phyloP scores from a whole-genome alignment of 2,113 vertebrate species.

The Hystrix cristata region DNA sequence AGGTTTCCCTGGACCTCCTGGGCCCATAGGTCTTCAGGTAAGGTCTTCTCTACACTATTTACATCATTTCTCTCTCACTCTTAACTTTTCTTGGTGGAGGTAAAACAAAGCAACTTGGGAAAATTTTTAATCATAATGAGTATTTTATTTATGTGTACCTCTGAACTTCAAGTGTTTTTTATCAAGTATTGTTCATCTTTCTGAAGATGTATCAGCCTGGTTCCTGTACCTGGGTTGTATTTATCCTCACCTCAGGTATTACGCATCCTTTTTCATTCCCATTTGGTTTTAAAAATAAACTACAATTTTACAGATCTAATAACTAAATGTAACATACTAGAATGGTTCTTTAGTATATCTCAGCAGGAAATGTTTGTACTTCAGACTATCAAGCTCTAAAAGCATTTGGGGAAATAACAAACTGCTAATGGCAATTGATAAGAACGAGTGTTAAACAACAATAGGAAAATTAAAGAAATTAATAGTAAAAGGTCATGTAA shows the following conservation, averaged over 20 bases:
- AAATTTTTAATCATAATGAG: not conserved
- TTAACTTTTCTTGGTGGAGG: not conserved
- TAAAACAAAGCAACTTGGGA: not conserved
- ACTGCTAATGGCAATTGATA: not conserved
- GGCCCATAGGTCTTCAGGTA: slow-evolving; percentile 98
- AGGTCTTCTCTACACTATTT: slow-evolving; percentile 24
- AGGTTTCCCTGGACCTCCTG: slow-evolving; percentile 97
- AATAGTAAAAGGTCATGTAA: not conserved
- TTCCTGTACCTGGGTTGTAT: not conserved
- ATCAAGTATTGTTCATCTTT: not conserved
- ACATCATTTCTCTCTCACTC: not conserved
- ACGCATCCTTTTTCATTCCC: not conserved
- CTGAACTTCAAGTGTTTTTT: not conserved
- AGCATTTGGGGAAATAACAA: not conserved
- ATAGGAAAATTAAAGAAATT: not conserved
- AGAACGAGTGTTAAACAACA: not conserved
- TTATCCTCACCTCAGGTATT: not conserved
- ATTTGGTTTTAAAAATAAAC: not conserved
- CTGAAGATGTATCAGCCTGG: not conserved
- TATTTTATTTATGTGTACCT: not conserved
- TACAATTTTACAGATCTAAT: not conserved
- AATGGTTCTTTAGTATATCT: not conserved
- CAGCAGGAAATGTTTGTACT: not conserved
- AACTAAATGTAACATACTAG: not conserved
- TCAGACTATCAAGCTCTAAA: not conserved